A percentile compares a stretch with the other conserved stretches of the same genome.
These are phyloP conservation scores for Nannoperca obscura DNA, from an alignment of 2,797 vertebrate genomes.

Conservation along the genomic window DNA sequence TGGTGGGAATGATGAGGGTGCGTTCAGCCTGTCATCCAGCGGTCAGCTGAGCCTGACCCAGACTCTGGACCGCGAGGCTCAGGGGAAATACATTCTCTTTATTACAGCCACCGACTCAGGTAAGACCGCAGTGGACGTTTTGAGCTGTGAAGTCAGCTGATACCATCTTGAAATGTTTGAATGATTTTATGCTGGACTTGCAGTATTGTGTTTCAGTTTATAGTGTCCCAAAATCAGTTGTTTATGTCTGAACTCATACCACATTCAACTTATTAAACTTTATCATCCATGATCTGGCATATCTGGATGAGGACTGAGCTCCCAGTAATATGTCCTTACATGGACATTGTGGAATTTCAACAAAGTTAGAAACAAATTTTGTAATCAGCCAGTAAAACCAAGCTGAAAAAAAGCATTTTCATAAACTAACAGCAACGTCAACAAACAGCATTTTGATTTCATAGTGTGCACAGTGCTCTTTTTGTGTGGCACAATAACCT, in stretches of 20 bases:
- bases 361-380: slow-evolving; percentile 47
- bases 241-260: slow-evolving; percentile 48
- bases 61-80: slow-evolving; percentile 92
- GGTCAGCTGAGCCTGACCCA: slow-evolving; percentile 91
- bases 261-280: slow-evolving; percentile 35
- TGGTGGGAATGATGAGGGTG: slow-evolving; percentile 88
- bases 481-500: slow-evolving; percentile 62
- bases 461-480: slow-evolving; percentile 44
- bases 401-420: slow-evolving; percentile 48
- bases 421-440: slow-evolving; percentile 63
- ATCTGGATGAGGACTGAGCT: slow-evolving; percentile 32
- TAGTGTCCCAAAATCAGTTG: slow-evolving; percentile 28
- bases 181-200: slow-evolving; percentile 10
- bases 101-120: slow-evolving; percentile 94
- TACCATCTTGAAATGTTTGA: slow-evolving; percentile 32
- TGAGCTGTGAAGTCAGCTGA: neutral
- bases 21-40: slow-evolving; percentile 89
- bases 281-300: slow-evolving; percentile 45
- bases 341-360: slow-evolving; percentile 43
- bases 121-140: slow-evolving; percentile 58
- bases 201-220: slow-evolving; percentile 17
- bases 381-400: slow-evolving; percentile 52
- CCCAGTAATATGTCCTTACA: slow-evolving; percentile 23
- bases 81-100: slow-evolving; percentile 87
- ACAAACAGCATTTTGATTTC: slow-evolving; percentile 75